Evolutionary conservation across 2,113 vertebrate species (phyloP), one percentile per base, ranked within the genome.

Genomic region (Zootoca vivipara): DNA sequence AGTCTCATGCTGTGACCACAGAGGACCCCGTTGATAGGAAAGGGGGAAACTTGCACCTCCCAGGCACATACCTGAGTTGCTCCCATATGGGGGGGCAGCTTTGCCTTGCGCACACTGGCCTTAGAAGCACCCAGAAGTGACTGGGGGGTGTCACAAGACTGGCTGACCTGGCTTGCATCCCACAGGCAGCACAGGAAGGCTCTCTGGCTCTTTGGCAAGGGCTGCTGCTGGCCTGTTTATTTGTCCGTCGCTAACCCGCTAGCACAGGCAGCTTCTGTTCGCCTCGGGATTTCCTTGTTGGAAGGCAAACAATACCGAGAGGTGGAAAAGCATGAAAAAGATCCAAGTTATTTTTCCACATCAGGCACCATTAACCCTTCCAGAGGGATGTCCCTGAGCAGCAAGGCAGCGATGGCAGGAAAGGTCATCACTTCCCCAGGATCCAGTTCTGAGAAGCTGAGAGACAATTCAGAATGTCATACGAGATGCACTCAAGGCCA

Each of bases 211-310:
- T 77, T 24, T 22, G 72, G 75, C 22, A 46, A 46, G 38, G 40
- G 42, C 28, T 13, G 12, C 13, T 16, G 5, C 9, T n/a, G 13
- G 26, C 26, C 42, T 90, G 90, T 92, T 93, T 89, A 93, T 80
- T 89, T 85, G 2, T 1, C 73, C 0, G 40, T 33, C 82, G 2
- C 15, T 10, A 35, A 0, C 52, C 1, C 9, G 91, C 86, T 12
- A 52, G 46, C 46, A 52, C 91, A 0, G 2, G 79, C 3, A 15
- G 46, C 46, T 9, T 52, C 20, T 1, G 38, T 70, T 87, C 91
- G 91, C 87, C 87, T 2, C 1, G 0, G 5, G 52, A 33, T 58
- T 28, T 52, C 40, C 70, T 38, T 85, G 10, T 40, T 3, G 0
- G 16, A 78, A 78, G 15, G 77, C 42, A 78, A 78, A 78, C 42